A percentile compares a stretch with the other conserved stretches of the same genome.
These are phyloP conservation scores for Plebejus argus DNA, from an alignment of 2,888 invertebrate species.

Conservation along the genomic window DNA sequence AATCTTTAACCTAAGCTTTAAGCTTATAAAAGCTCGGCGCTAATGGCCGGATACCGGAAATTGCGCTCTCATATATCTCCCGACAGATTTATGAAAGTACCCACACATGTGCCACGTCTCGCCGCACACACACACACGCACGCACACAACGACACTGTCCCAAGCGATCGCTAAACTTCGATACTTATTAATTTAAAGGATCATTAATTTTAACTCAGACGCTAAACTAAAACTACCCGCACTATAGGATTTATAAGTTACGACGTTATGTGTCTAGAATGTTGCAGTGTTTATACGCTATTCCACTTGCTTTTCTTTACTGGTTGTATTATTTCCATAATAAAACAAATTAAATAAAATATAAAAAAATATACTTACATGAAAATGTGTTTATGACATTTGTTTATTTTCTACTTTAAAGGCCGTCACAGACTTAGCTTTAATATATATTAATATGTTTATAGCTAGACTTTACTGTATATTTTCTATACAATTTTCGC, in stretches of 20 bases:
- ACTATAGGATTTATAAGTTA: constrained; percentile 25
- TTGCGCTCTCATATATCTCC: constrained; percentile 94
- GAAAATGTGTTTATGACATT: too few species aligned
- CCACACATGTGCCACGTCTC: constrained; percentile 78
- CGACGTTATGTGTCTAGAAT: constrained; percentile 16
- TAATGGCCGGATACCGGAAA: constrained; percentile 95
- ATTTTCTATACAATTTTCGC: too few species aligned
- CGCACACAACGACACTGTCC: constrained; percentile 47
- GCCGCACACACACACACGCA: constrained; percentile 54
- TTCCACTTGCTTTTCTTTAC: not conserved
- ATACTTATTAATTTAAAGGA: constrained; percentile 76
- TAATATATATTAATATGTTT: too few species aligned
- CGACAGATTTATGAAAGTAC: constrained; percentile 95
- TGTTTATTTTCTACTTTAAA: too few species aligned
- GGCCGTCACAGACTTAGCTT: too few species aligned
- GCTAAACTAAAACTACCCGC: constrained; percentile 44
- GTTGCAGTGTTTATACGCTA: not conserved
- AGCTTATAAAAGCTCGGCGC: constrained; percentile 85
- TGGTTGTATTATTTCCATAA: not conserved
- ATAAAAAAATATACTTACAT: too few species aligned
- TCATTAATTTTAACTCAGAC: constrained; percentile 67
- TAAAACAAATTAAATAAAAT: not conserved
- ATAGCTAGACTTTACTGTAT: too few species aligned
- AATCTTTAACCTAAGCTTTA: constrained; percentile 82
- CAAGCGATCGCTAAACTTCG: constrained; percentile 61